phyloP scores from a whole-genome alignment of 1,140 invertebrate genomes.

The Thrips palmi region DNA sequence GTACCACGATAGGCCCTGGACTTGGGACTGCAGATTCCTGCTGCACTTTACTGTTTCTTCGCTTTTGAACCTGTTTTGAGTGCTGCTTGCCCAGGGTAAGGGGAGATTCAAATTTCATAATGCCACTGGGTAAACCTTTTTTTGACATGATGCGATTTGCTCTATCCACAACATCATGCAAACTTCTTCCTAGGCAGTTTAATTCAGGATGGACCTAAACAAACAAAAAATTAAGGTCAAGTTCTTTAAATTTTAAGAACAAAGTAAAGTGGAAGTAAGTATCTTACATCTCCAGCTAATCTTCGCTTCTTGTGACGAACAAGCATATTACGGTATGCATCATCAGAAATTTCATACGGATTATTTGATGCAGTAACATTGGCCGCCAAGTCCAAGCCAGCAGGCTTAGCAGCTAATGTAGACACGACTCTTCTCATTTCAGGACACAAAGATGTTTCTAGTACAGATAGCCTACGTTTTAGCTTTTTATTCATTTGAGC shows the following conservation, averaged over 20 bases:
- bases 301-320: constrained; percentile 40
- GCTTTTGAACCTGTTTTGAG: no score
- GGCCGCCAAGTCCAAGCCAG: constrained; percentile 25
- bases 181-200: constrained; percentile 33
- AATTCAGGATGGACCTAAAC: constrained; percentile 33
- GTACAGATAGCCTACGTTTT: constrained; percentile 22
- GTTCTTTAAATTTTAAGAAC: constrained; percentile 21
- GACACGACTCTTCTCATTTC: constrained; percentile 28
- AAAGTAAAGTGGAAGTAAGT: constrained; percentile 16
- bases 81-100: no score
- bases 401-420: constrained; percentile 24
- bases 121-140: neutral
- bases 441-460: constrained; percentile 27
- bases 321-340: constrained; percentile 46
- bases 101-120: no score
- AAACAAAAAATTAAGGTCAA: constrained; percentile 19
- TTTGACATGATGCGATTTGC: constrained; percentile 24
- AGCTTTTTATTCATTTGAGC: constrained; percentile 29
- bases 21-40: no score
- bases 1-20: no score
- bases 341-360: constrained; percentile 41
- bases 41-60: no score
- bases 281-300: constrained; percentile 31
- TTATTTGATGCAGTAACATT: constrained; percentile 24
- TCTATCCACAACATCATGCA: constrained; percentile 35